Percentiles rank a stretch among this genome's conserved stretches.
Evolutionary conservation across 2,113 vertebrate species (phyloP).

Genomic region (Nipponia nippon): DNA sequence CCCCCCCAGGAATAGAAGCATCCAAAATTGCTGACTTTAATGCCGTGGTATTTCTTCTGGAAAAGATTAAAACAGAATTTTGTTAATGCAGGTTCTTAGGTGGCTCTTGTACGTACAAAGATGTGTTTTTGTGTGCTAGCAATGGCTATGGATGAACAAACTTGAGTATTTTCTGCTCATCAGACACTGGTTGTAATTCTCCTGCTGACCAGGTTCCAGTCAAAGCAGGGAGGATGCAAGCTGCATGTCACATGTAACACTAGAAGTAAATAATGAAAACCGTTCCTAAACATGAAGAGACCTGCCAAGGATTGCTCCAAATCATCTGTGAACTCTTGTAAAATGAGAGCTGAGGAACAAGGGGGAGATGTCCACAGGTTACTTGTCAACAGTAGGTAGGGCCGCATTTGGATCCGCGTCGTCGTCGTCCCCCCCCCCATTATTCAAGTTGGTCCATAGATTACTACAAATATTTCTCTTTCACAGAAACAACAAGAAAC

Average conservation of each 20-base stretch:
- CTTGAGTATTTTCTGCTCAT: accelerated
- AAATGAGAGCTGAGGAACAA: not conserved
- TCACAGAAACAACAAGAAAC: accelerated
- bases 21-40: not conserved
- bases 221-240: not conserved
- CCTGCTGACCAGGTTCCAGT: not conserved
- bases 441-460: not conserved
- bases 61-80: not conserved
- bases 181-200: not conserved
- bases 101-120: accelerated
- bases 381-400: not conserved
- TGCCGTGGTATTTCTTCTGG: not conserved
- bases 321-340: not conserved
- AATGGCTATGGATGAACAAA: not conserved
- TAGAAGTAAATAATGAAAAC: accelerated
- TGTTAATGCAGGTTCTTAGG: not conserved
- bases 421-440: not conserved
- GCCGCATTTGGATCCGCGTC: not conserved
- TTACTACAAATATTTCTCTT: not conserved
- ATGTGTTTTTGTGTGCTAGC: accelerated
- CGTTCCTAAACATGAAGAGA: not conserved
- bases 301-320: not conserved
- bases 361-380: not conserved
- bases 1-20: not conserved
- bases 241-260: accelerated